Evolutionary conservation across 92 coral and sea anemone genomes (phyloP).

Genomic region (Zoanthus sociatus): DNA sequence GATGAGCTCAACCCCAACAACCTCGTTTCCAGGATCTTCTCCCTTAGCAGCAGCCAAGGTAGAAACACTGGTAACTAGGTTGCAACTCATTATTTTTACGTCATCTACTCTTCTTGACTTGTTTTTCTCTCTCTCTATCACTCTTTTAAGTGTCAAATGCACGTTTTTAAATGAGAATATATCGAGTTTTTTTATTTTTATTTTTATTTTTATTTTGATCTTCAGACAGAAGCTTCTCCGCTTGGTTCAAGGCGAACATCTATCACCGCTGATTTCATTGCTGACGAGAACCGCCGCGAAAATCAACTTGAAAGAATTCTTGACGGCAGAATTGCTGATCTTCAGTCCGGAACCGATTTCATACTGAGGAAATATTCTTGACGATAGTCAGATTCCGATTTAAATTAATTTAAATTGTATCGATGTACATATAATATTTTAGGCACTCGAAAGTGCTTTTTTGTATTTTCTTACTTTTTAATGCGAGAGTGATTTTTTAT

Average conservation of each 20-base stretch:
- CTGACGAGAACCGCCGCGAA: constrained; percentile 92
- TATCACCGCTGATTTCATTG: constrained; percentile 91
- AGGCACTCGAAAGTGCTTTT: too few relatives aligned
- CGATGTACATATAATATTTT: too few relatives aligned
- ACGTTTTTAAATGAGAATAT: not conserved
- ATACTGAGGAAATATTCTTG: constrained; percentile 81
- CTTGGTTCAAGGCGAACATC: constrained; percentile 85
- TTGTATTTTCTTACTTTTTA: too few relatives aligned
- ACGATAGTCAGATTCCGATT: not conserved
- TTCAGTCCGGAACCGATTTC: constrained; percentile 83
- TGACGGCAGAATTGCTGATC: constrained; percentile 88
- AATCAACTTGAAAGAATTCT: constrained; percentile 91
- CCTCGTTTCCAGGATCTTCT: too few relatives aligned
- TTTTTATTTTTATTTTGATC: not conserved
- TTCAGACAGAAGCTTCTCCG: constrained; percentile 67
- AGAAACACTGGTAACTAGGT: too few relatives aligned
- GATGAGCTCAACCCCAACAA: too few relatives aligned
- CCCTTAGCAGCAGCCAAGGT: too few relatives aligned
- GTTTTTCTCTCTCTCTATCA: not conserved
- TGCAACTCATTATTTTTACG: not conserved
- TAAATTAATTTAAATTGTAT: not conserved
- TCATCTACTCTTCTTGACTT: not conserved
- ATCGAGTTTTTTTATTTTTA: not conserved
- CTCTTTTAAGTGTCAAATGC: not conserved
- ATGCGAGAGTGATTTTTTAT: too few relatives aligned